Evolutionary conservation across 2,888 invertebrate genomes (phyloP), one percentile per base, ranked within the genome.

Genomic region (Lydus trimaculatus): DNA sequence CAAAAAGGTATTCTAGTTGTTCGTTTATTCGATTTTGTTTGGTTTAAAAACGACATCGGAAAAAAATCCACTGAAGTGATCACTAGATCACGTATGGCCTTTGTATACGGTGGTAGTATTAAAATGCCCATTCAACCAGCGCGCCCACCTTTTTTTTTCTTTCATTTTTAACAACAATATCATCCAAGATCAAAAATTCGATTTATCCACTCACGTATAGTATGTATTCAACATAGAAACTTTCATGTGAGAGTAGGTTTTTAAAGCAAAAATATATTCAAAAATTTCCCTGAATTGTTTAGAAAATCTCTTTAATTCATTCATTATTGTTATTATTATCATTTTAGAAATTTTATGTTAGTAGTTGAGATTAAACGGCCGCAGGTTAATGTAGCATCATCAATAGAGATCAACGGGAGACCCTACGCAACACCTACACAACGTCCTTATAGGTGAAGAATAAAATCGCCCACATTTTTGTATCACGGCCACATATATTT

Each of bases 391-490:
- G 68, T 65, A 71, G 69, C 69, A 13, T 23, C 62, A 36, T 36
- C 60, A 36, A 36, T 63, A 68, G 61, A 69, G 69, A 63, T 66
- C 65, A 67, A 52, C 25, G 17, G 20, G 58, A 56, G 69, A 63
- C 72, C 72, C 72, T 72, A 72, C 72, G 72, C 72, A 62, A 23
- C 72, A 70, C 72, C 72, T 63, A 72, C 72, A 63, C 69, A 60
- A 61, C 64, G 67, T 59, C 72, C 72, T 72, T 72, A 70, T 67
- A 67, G 67, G 72, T 67, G 63, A 62, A 25, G 25, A 52, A 52
- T 52, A 23, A 43, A 48, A 56, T 67, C 70, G 70, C 70, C 67
- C 65, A 70, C 70, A 52, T 59, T 56, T 56, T 25, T 23, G 13
- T 56, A 7, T 0, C 67, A 64, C 39, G 65, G 67, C 52, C 67